These are phyloP conservation scores for Clitarchus hookeri DNA, from an alignment of 2,888 invertebrate species.

Conservation along the genomic window DNA sequence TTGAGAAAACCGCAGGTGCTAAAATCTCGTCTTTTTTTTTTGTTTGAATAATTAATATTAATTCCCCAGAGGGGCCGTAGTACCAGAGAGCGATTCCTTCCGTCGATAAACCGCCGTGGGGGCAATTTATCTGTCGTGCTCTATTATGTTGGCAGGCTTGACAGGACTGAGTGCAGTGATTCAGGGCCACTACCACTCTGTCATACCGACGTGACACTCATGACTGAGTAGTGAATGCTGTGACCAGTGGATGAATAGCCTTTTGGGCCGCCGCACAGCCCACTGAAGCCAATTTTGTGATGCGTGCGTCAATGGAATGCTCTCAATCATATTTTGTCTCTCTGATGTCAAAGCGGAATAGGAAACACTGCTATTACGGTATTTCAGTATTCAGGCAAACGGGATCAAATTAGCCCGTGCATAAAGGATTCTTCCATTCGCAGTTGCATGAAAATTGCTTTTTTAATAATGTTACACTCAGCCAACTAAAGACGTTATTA, in stretches of 20 bases:
- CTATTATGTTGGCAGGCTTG: constrained; percentile 8
- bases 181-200: neutral
- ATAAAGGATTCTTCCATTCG: neutral
- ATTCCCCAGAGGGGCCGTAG: neutral
- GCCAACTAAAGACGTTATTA: too few species aligned
- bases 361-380: neutral
- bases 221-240: constrained; percentile 14
- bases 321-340: neutral
- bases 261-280: neutral
- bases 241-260: constrained; percentile 8
- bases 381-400: neutral
- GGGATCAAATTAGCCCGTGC: neutral
- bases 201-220: constrained; percentile 1
- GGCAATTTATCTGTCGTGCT: constrained; percentile 14
- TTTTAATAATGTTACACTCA: too few species aligned
- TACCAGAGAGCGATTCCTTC: neutral
- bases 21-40: neutral
- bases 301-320: neutral
- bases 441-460: too few species aligned
- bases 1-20: neutral
- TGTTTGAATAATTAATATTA: neutral
- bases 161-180: neutral
- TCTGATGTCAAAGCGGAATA: neutral
- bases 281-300: neutral
- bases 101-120: neutral